These are phyloP conservation scores for Pseudoips prasinana DNA, from an alignment of 2,888 invertebrate species.

Conservation along the genomic window DNA sequence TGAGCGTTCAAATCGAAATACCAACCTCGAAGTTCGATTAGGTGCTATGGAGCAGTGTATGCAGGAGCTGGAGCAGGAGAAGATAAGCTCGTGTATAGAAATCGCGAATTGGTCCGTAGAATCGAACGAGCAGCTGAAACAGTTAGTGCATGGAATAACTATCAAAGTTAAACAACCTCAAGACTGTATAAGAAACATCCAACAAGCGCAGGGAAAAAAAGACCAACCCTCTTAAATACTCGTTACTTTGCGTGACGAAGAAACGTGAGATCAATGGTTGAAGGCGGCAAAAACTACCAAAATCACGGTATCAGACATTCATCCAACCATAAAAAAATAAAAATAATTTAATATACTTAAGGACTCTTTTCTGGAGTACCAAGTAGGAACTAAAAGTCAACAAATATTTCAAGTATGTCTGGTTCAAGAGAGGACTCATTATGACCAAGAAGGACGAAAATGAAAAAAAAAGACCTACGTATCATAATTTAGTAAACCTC, in stretches of 20 bases:
- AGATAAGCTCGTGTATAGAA: neutral
- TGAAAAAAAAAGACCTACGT: neutral
- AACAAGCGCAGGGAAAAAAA: too few relatives aligned
- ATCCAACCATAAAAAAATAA: neutral
- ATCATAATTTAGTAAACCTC: neutral
- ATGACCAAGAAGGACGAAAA: neutral
- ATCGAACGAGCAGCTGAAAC: neutral
- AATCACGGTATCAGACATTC: neutral
- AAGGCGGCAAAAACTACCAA: neutral
- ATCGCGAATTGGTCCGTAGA: neutral
- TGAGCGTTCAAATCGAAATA: too few relatives aligned
- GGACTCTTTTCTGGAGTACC: neutral
- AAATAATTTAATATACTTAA: neutral
- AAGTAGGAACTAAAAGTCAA: too few relatives aligned
- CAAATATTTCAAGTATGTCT: neutral
- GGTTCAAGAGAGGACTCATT: too few relatives aligned
- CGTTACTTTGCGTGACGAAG: neutral
- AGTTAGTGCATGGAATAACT: neutral
- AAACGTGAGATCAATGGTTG: neutral
- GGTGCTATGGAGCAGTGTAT: too few relatives aligned
- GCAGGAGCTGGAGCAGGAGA: neutral
- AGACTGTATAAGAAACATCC: too few relatives aligned
- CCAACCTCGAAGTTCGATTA: too few relatives aligned
- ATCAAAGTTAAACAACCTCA: too few relatives aligned
- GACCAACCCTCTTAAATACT: too few relatives aligned